A percentile compares a stretch with the other conserved stretches of the same genome.
phyloP scores from a whole-genome alignment of 1,140 invertebrate species.

The Sipha flava region DNA sequence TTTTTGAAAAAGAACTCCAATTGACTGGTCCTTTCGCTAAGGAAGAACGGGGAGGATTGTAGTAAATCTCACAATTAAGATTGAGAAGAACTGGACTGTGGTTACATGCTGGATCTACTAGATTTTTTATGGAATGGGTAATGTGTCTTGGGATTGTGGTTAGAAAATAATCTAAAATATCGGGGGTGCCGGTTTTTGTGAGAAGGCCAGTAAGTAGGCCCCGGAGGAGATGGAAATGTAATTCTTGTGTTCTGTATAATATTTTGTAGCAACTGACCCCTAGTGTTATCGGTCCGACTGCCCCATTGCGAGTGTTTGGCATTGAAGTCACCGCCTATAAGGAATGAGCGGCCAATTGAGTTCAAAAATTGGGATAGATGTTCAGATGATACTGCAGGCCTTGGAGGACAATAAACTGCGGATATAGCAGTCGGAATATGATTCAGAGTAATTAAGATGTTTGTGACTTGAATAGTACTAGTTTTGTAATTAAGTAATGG shows the following conservation, averaged over 20 bases:
- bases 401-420: conserved; percentile 33
- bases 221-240: conserved; percentile 38
- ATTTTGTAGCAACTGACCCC: conserved; percentile 38
- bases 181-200: conserved; percentile 41
- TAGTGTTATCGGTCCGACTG: conserved; percentile 41
- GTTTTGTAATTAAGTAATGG: neutral
- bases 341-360: conserved; percentile 40
- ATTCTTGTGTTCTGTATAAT: conserved; percentile 33
- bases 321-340: conserved; percentile 34
- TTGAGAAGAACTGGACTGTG: conserved; percentile 35
- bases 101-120: conserved; percentile 36
- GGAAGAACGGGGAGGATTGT: neutral
- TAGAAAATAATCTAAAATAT: conserved; percentile 42
- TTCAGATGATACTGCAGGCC: conserved; percentile 37
- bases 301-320: conserved; percentile 19
- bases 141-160: conserved; percentile 23
- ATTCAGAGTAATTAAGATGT: neutral
- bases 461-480: neutral
- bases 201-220: conserved; percentile 44
- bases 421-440: neutral
- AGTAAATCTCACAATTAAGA: too few species aligned
- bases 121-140: conserved; percentile 16
- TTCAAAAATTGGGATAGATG: conserved; percentile 40
- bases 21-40: neutral
- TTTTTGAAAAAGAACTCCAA: neutral